Conservation (phyloP, 2,888 invertebrate species). For the Arenicola marina region DNA sequence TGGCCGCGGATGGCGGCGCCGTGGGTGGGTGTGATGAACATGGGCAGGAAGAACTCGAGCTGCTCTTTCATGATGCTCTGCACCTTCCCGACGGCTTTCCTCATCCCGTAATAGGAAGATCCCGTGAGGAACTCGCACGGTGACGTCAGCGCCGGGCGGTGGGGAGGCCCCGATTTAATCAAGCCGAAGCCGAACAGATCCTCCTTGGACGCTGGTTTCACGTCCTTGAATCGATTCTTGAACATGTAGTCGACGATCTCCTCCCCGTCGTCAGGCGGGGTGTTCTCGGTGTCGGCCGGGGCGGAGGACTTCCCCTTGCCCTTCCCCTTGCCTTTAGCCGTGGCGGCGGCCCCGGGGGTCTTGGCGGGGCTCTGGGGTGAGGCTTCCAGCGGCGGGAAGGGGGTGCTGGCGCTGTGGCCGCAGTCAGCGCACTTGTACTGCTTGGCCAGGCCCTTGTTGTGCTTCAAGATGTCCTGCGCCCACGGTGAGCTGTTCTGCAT, state of each 20-base stretch:
- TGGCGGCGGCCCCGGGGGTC: constrained; percentile 23
- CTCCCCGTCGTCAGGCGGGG: constrained; percentile 2
- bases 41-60: constrained; percentile 44
- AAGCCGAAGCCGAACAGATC: constrained; percentile 48
- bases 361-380: too few relatives aligned
- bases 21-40: constrained; percentile 44
- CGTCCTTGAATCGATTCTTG: constrained; percentile 37
- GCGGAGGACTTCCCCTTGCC: neutral
- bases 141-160: constrained; percentile 44
- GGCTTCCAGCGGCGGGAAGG: constrained; percentile 38
- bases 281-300: constrained; percentile 5
- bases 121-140: constrained; percentile 47
- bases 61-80: constrained; percentile 50
- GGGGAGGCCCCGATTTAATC: constrained; percentile 42
- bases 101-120: constrained; percentile 44
- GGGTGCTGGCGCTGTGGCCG: constrained; percentile 45
- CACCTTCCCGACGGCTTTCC: constrained; percentile 40
- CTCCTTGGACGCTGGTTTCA: constrained; percentile 36
- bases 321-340: constrained; percentile 8
- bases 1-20: constrained; percentile 39
- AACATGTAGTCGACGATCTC: constrained; percentile 47
- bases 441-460: constrained; percentile 42
- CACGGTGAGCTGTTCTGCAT: constrained; percentile 1
- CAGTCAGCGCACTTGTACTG: constrained; percentile 44
- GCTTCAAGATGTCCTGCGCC: neutral